A percentile compares a stretch with the other conserved stretches of the same genome.
phyloP scores from a whole-genome alignment of 1,140 invertebrate species.

The Cataglyphis hispanica region DNA sequence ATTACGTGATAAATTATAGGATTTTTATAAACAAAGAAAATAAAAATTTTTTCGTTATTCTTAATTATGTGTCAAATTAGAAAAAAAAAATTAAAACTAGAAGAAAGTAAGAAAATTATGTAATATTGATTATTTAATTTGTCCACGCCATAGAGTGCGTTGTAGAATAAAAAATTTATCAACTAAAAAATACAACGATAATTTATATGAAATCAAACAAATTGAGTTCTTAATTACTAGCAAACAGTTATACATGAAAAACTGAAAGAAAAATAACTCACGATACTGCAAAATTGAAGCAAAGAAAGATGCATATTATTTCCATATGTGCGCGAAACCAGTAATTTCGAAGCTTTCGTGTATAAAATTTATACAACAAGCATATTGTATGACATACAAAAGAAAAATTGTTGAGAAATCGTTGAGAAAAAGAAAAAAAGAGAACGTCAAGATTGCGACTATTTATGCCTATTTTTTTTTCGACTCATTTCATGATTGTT shows the following conservation, averaged over 20 bases:
- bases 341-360: background rate
- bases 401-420: background rate
- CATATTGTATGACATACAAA: background rate
- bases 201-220: background rate
- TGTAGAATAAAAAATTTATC: background rate
- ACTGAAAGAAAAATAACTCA: background rate
- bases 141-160: background rate
- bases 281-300: background rate
- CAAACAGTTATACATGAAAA: background rate
- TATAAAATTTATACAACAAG: background rate
- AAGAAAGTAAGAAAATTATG: background rate
- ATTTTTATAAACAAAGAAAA: background rate
- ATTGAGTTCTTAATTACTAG: background rate
- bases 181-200: background rate
- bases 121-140: background rate
- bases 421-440: background rate
- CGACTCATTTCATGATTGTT: background rate
- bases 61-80: background rate
- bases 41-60: background rate
- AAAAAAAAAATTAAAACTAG: background rate
- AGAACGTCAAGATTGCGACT: background rate
- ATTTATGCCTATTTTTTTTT: background rate
- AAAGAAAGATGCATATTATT: background rate
- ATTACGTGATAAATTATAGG: background rate
- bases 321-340: background rate